Percentiles rank a stretch among this genome's conserved stretches.
Evolutionary conservation across 2,888 invertebrate species (phyloP).

Genomic region (Junonia oenone): DNA sequence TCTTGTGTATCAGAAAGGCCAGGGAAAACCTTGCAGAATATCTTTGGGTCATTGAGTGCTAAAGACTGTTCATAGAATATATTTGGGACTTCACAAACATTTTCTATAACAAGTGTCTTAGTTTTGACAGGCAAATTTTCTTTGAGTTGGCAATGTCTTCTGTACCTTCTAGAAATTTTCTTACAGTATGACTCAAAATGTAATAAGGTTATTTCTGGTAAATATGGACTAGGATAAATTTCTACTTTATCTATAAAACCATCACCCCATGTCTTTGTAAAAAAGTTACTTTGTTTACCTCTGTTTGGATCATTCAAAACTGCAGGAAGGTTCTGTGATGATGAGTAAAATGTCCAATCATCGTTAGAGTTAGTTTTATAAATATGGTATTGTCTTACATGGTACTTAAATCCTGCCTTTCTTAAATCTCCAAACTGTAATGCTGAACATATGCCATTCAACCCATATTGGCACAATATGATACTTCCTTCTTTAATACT

Average conservation of each 20-base stretch:
- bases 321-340: conserved; percentile 96
- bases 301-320: conserved; percentile 96
- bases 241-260: conserved; percentile 91
- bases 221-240: conserved; percentile 87
- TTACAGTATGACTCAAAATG: conserved; percentile 94
- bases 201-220: conserved; percentile 89
- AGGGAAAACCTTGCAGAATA: conserved; percentile 92
- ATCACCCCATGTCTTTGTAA: conserved; percentile 99
- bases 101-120: conserved; percentile 66
- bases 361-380: conserved; percentile 60
- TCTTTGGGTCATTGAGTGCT: conserved; percentile 87
- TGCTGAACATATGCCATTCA: conserved; percentile 91
- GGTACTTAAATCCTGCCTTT: conserved; percentile 92
- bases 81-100: conserved; percentile 86
- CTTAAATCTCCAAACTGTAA: conserved; percentile 93
- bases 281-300: conserved; percentile 94
- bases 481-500: conserved; percentile 92
- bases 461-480: conserved; percentile 92
- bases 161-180: conserved; percentile 84
- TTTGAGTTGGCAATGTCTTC: conserved; percentile 81
- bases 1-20: conserved; percentile 77
- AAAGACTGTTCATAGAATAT: conserved; percentile 91
- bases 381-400: conserved; percentile 85
- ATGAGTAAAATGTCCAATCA: conserved; percentile 92
- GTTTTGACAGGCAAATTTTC: conserved; percentile 60